Evolutionary conservation across 2,113 vertebrate genomes (phyloP).

Genomic region (Strix aluco): DNA sequence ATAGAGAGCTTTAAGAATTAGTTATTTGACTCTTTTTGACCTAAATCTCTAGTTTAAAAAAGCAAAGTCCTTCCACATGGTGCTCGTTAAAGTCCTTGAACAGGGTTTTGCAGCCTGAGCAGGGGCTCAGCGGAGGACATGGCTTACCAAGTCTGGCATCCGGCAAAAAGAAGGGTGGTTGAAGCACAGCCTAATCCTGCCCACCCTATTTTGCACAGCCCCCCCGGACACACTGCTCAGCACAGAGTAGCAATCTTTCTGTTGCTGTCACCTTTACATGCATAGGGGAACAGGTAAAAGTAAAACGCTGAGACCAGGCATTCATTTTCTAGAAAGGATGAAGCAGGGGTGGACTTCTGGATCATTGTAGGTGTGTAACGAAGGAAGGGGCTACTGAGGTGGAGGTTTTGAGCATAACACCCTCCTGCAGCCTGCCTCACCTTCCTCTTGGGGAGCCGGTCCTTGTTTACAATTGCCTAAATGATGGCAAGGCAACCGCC

Average conservation of each 20-base stretch:
- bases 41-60: slow-evolving; percentile 63
- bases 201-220: not conserved
- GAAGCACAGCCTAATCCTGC: not conserved
- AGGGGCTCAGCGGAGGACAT: not conserved
- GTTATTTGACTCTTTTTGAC: slow-evolving; percentile 55
- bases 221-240: not conserved
- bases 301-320: not conserved
- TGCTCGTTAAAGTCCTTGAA: not conserved
- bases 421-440: not conserved
- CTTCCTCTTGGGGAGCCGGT: not conserved
- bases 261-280: not conserved
- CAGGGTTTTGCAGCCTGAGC: not conserved
- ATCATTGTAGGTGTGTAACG: rapidly evolving
- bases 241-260: rapidly evolving
- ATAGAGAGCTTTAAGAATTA: slow-evolving; percentile 63
- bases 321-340: not conserved
- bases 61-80: slow-evolving; percentile 36
- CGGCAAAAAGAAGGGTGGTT: not conserved
- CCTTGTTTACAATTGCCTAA: not conserved
- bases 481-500: not conserved
- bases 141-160: not conserved
- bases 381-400: not conserved
- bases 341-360: not conserved
- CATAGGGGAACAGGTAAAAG: rapidly evolving
- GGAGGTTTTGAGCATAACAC: not conserved